Percentiles rank a stretch among this genome's conserved stretches.
phyloP scores from a whole-genome alignment of 2,797 vertebrate species.

The Cebuella pygmaea region DNA sequence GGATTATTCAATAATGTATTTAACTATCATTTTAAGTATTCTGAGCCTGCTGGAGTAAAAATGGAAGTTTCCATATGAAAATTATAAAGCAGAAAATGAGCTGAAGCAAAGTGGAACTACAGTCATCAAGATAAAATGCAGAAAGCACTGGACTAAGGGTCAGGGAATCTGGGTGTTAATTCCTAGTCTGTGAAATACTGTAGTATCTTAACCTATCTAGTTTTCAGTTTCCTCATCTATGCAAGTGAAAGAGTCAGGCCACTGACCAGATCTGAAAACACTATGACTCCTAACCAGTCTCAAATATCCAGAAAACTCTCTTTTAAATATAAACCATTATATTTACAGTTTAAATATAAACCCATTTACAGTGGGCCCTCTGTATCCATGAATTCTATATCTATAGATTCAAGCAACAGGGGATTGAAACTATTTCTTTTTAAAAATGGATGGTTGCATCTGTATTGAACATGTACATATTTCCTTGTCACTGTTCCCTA shows the following conservation, averaged over 20 bases:
- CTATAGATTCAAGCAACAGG: neutral
- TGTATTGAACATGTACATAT: neutral
- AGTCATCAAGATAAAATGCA: neutral
- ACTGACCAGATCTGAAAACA: neutral
- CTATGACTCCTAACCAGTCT: neutral
- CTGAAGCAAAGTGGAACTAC: neutral
- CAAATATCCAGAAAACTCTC: neutral
- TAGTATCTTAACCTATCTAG: neutral
- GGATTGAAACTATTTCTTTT: neutral
- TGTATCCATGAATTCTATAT: neutral
- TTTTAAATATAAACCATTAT: neutral
- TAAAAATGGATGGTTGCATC: neutral
- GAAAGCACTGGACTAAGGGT: neutral
- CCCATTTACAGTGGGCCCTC: neutral
- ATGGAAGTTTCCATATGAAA: neutral
- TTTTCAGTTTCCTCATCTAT: neutral
- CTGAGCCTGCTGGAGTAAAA: neutral
- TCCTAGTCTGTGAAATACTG: neutral
- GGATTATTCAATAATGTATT: slow-evolving; percentile 26
- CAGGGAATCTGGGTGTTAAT: neutral
- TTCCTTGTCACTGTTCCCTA: neutral
- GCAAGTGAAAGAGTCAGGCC: neutral
- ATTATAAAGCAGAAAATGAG: neutral
- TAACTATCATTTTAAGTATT: neutral
- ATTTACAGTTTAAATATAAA: neutral